A percentile compares a stretch with the other conserved stretches of the same genome.
Conservation (phyloP, 1,140 invertebrate genomes). For the Palaemon carinicauda region DNA sequence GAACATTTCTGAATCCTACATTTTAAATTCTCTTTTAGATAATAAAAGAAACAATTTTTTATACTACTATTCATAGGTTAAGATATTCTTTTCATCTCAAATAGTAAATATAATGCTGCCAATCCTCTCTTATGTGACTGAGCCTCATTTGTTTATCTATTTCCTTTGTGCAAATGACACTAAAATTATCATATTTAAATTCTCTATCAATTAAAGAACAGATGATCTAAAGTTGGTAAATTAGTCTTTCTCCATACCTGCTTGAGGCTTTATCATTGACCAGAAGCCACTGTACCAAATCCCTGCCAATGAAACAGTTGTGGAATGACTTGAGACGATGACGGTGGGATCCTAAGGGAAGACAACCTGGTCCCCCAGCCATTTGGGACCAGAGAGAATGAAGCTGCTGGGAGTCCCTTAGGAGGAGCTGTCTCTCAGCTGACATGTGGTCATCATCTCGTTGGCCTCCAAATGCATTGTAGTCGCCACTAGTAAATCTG, state of each 20-base stretch:
- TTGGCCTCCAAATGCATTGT: conserved; percentile 32
- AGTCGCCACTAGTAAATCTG: conserved; percentile 44
- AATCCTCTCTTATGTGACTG: no score
- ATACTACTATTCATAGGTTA: no score
- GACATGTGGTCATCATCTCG: conserved; percentile 50
- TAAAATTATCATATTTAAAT: no score
- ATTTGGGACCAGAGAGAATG: conserved; percentile 79
- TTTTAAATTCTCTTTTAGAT: no score
- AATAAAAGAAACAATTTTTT: no score
- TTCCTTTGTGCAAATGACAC: no score
- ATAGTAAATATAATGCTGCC: no score
- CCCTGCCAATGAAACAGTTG: conserved; percentile 75
- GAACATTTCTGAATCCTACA: no score
- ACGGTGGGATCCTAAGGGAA: conserved; percentile 73
- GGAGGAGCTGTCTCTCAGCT: conserved; percentile 72
- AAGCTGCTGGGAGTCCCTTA: conserved; percentile 78
- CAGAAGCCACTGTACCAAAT: conserved; percentile 81
- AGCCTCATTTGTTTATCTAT: no score
- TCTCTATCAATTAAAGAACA: no score
- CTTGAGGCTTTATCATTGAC: conserved; percentile 74
- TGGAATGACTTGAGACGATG: conserved; percentile 74
- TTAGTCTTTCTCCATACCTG: conserved; percentile 63
- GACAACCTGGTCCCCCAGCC: conserved; percentile 70
- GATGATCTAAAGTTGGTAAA: no score
- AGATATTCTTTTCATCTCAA: no score